These are phyloP conservation scores for Brassicogethes aeneus DNA, from an alignment of 2,888 invertebrate species.

Conservation along the genomic window DNA sequence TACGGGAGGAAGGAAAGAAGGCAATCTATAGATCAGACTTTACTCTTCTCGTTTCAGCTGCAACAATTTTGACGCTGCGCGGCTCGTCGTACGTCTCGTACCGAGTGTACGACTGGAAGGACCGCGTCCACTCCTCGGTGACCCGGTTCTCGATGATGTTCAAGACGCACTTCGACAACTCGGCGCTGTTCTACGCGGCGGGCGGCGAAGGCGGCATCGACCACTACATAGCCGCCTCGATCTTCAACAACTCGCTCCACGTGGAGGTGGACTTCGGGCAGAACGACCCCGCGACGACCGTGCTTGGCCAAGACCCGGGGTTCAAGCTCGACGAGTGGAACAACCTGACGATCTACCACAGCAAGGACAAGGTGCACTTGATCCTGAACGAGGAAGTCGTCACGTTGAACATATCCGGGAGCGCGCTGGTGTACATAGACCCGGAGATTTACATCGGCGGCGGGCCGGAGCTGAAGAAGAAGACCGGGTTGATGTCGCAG, in stretches of 20 bases:
- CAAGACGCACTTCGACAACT: slow-evolving; percentile 86
- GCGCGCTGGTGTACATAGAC: slow-evolving; percentile 75
- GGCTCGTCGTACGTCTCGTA: slow-evolving; percentile 91
- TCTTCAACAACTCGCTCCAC: slow-evolving; percentile 73
- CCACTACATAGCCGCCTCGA: slow-evolving; percentile 83
- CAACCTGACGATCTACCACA: slow-evolving; percentile 78
- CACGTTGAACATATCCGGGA: slow-evolving; percentile 62
- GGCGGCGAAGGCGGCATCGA: slow-evolving; percentile 82
- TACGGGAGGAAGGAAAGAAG: no score
- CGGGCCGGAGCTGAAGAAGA: slow-evolving; percentile 68
- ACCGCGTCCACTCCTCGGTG: slow-evolving; percentile 78
- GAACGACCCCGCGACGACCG: slow-evolving; percentile 58
- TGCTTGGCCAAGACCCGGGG: slow-evolving; percentile 60
- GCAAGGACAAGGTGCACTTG: slow-evolving; percentile 62
- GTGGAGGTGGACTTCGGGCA: slow-evolving; percentile 85
- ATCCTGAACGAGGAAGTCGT: slow-evolving; percentile 67
- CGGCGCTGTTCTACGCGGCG: slow-evolving; percentile 86
- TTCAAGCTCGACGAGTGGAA: slow-evolving; percentile 68
- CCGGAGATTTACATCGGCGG: slow-evolving; percentile 86
- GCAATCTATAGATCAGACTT: no score
- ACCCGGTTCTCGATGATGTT: slow-evolving; percentile 84
- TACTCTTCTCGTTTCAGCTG: no score
- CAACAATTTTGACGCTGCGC: slow-evolving; percentile 75
- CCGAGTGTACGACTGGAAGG: slow-evolving; percentile 87
- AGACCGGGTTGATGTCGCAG: slow-evolving; percentile 52